Base-by-base conservation (phyloP, 2,113 vertebrate genomes). In the Merops nubicus region DNA sequence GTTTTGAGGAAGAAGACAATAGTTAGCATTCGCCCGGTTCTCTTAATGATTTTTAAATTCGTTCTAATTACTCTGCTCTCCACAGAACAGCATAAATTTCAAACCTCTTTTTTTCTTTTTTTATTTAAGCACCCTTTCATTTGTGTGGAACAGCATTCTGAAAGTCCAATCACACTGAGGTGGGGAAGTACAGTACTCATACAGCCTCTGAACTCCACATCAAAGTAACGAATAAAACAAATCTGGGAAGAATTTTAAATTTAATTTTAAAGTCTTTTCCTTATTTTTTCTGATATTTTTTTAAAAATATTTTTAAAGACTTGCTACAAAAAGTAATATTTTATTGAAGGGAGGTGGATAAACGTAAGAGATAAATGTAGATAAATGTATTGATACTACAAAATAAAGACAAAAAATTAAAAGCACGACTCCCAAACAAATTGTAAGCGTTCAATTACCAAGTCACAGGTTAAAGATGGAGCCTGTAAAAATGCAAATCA, bases 11-110 rank as follows among this genome's bases (percentile, higher is more conserved):
- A 88, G 20, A 72, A 93, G 87, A 78, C 51, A 89, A 72, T 20
- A 89, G 29, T 6, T 19, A 65, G 18, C 59, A 29, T 57, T 88
- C n/a, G 83, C 75, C 47, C 62, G 57, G 91, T 96, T 89, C 77
- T 76, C 34, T 69, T 78, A 91, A 95, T 81, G 53, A 34, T 96
- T 91, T 95, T 94, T 47, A 96, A 90, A 85, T 96, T 96, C 94
- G 40, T 88, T 95, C 97, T 87, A 86, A 91, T 96, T 86, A 78
- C 15, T 77, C 76, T 86, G 16, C 4, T 91, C 82, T 75, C 70
- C 72, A 15, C 6, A 75, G 93, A 77, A 65, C 12, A 79, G 33
- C 33, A 85, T 54, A 85, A 47, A 93, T 86, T 80, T 84, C 62
- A 97, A 91, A 45, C 23, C 36, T 23, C 20, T 21, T 20, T 20